Percentiles rank a stretch among this genome's conserved stretches.
These are phyloP conservation scores for Andinoacara biseriatus DNA, from an alignment of 2,113 vertebrate genomes.

Conservation along the genomic window DNA sequence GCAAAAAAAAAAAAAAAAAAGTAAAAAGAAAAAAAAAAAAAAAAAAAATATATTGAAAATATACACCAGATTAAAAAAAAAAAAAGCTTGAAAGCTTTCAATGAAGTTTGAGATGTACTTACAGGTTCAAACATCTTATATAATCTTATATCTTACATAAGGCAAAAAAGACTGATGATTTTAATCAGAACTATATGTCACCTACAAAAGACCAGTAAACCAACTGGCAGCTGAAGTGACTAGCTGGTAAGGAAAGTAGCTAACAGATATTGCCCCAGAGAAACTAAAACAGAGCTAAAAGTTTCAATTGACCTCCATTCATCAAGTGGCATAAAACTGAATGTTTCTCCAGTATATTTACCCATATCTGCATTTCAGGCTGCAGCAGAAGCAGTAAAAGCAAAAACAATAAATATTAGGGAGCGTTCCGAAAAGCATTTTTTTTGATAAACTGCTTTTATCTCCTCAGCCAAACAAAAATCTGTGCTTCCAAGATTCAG, in stretches of 20 bases:
- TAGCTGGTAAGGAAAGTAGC: neutral
- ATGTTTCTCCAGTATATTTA: neutral
- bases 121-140: too few species aligned
- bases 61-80: neutral
- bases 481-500: neutral
- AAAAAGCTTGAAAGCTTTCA: too few species aligned
- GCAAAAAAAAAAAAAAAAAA: neutral
- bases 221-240: fast-evolving
- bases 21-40: neutral
- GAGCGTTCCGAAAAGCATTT: neutral
- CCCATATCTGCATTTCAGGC: neutral
- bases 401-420: neutral
- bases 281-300: neutral
- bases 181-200: neutral
- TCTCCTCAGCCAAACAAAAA: neutral
- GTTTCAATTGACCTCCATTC: neutral
- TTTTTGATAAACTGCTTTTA: neutral
- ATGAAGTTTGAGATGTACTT: too few species aligned
- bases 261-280: neutral
- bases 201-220: neutral
- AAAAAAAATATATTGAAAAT: neutral
- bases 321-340: neutral
- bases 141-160: too few species aligned
- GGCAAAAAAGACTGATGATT: too few species aligned
- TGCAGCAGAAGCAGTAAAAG: neutral